A percentile compares a stretch with the other conserved stretches of the same genome.
Conservation (phyloP, 2,888 invertebrate genomes). For the Synergus gifuensis region DNA sequence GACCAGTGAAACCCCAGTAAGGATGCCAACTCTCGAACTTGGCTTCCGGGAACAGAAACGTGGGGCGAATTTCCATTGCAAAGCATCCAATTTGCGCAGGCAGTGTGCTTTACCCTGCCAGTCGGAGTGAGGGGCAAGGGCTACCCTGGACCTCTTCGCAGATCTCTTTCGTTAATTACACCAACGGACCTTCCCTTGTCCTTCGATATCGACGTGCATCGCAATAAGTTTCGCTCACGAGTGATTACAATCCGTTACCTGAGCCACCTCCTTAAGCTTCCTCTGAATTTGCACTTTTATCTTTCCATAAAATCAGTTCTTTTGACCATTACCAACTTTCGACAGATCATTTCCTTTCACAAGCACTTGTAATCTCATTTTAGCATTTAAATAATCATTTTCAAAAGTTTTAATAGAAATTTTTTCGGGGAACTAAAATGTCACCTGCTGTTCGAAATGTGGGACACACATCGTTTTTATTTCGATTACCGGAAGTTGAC, state of each 20-base stretch:
- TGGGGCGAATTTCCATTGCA: constrained; percentile 55
- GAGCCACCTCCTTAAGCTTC: constrained; percentile 1
- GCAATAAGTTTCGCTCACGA: constrained; percentile 51
- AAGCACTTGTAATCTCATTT: no score
- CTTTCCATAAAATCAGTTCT: background rate
- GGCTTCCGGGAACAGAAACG: constrained; percentile 47
- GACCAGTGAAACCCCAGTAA: background rate
- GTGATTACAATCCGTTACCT: constrained; percentile 53
- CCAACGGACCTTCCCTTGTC: constrained; percentile 48
- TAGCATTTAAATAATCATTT: background rate
- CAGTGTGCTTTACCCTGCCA: constrained; percentile 45
- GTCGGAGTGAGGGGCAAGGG: constrained; percentile 46
- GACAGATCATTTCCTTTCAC: background rate
- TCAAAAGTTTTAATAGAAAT: background rate
- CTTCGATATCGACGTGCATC: constrained; percentile 50
- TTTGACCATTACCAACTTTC: background rate
- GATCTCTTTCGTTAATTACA: constrained; percentile 55
- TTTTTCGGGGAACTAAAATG: constrained; percentile 11
- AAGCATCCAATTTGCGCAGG: constrained; percentile 55
- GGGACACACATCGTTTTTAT: constrained; percentile 23
- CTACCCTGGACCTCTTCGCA: constrained; percentile 36
- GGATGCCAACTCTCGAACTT: constrained; percentile 36
- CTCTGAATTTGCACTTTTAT: constrained; percentile 19
- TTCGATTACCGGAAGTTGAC: constrained; percentile 25
- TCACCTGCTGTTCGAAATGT: constrained; percentile 31